Conservation (phyloP, 2,113 vertebrate genomes). For the Lontra canadensis region DNA sequence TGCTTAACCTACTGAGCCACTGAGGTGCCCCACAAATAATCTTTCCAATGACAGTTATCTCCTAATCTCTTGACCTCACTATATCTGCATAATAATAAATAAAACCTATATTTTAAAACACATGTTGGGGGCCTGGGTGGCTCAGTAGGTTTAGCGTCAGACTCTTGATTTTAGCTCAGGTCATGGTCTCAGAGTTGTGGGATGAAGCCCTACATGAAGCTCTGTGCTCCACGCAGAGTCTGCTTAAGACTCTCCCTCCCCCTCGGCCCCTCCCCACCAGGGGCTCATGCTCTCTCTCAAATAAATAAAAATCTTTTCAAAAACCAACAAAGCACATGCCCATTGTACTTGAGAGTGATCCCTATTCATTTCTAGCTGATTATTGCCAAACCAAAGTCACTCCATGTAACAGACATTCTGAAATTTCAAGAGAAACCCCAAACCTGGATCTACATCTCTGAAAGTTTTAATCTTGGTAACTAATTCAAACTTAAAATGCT, state of each 20-base stretch:
- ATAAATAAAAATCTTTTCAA: neutral
- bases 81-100: neutral
- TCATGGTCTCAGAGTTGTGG: neutral
- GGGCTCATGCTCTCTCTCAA: neutral
- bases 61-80: neutral
- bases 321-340: neutral
- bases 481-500: neutral
- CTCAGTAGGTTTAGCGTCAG: neutral
- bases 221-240: neutral
- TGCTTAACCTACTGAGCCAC: neutral
- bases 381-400: neutral
- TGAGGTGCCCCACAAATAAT: neutral
- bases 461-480: neutral
- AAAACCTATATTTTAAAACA: neutral
- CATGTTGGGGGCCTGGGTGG: neutral
- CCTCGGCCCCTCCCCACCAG: neutral
- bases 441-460: neutral
- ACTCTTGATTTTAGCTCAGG: neutral
- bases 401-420: neutral
- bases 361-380: neutral
- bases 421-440: neutral
- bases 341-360: neutral
- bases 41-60: neutral
- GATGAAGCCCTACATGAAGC: neutral
- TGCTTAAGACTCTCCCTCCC: neutral